These are phyloP conservation scores for Festucalex cinctus DNA, from an alignment of 2,113 vertebrate species.

Conservation along the genomic window DNA sequence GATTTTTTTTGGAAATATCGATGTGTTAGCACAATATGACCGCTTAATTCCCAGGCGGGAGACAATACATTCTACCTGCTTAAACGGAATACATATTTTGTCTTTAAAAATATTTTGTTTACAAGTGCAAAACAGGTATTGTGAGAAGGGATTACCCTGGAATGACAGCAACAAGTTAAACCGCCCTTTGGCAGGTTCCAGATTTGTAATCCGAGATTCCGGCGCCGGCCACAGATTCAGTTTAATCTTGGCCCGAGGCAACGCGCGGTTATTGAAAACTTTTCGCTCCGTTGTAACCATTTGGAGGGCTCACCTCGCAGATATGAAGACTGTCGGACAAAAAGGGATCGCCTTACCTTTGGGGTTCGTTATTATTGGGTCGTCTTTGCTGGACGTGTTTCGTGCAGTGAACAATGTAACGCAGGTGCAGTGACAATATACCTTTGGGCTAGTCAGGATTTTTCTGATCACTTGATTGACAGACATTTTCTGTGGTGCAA, in stretches of 20 bases:
- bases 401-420: constrained; percentile 61
- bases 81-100: not conserved
- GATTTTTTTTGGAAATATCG: too few relatives aligned
- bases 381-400: constrained; percentile 50
- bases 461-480: constrained; percentile 67
- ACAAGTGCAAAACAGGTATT: constrained; percentile 46
- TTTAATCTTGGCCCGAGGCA: constrained; percentile 70
- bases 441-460: constrained; percentile 61
- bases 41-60: too few relatives aligned
- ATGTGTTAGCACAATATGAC: too few relatives aligned
- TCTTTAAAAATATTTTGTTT: not conserved
- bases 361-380: constrained; percentile 62
- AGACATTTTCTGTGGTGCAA: constrained; percentile 60
- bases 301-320: constrained; percentile 38
- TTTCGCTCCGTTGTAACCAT: constrained; percentile 65
- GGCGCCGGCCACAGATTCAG: constrained; percentile 54
- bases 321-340: constrained; percentile 56
- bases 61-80: too few relatives aligned
- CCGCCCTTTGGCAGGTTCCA: constrained; percentile 52
- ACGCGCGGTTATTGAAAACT: constrained; percentile 70
- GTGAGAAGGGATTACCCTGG: constrained; percentile 45
- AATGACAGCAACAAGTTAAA: constrained; percentile 56
- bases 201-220: constrained; percentile 71
- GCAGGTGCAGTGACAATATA: constrained; percentile 49
- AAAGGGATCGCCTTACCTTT: constrained; percentile 61